phyloP scores from a whole-genome alignment of 2,888 invertebrate species.

The Mechanitis mazaeus region DNA sequence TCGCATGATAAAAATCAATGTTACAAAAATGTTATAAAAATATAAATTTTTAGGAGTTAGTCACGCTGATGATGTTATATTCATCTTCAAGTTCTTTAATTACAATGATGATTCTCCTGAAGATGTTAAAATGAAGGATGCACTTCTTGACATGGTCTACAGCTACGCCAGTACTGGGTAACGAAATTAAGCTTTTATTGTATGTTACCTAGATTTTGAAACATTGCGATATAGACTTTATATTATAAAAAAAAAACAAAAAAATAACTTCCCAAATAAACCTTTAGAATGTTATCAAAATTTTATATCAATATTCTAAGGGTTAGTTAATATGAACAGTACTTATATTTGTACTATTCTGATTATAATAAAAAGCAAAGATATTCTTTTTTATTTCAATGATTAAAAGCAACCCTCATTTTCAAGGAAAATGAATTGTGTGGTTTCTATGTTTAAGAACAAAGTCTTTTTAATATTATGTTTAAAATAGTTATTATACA shows the following conservation, averaged over 20 bases:
- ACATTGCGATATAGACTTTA: no score
- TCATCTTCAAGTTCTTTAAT: constrained; percentile 58
- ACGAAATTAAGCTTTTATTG: neutral
- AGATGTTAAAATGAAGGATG: constrained; percentile 71
- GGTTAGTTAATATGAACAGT: no score
- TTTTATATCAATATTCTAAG: no score
- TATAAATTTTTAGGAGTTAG: constrained; percentile 69
- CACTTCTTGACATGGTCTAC: constrained; percentile 73
- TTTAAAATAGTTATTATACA: neutral
- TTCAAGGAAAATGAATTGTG: no score
- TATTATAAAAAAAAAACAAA: no score
- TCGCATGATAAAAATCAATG: neutral
- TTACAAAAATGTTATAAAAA: neutral
- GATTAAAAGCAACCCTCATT: no score
- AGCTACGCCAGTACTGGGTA: constrained; percentile 79
- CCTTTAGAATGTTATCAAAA: no score
- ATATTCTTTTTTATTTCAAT: neutral
- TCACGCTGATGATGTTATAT: constrained; percentile 79
- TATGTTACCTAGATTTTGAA: neutral
- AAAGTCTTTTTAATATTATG: no score
- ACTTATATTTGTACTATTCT: no score
- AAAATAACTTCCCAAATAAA: no score
- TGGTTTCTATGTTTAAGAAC: no score
- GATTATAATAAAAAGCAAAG: no score
- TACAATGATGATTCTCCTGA: constrained; percentile 35